Base-by-base conservation (phyloP, 2,888 invertebrate genomes). In the Andrena chrysosceles region DNA sequence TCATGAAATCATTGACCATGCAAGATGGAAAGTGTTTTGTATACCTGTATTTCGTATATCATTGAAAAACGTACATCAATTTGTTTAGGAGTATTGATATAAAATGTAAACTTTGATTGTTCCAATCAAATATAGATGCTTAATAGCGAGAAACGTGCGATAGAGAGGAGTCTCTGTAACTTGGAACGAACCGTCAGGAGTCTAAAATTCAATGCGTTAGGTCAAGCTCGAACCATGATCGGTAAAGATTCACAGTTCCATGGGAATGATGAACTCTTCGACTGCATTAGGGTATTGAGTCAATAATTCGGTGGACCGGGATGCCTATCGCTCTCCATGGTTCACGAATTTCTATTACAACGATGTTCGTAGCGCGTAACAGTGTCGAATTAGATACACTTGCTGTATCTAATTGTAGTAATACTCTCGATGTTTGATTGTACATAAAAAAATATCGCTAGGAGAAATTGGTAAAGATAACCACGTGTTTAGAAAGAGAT, bases 71-170 rank as follows among this genome's bases (percentile, higher is more conserved):
- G 64, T 81, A 81, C 80, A 81, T 63, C 26, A 29, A 81, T 63
- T 56, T 29, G 10, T 7, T 63, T 23, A 31, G 31, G 56, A 63
- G 33, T 35, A 54, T 60, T 35, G 67, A 63, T 72, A 81, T 23
- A 81, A 81, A 81, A 81, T 80, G 63, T 81, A 67, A 48, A 81
- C 42, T 77, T 52, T 72, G 29, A 48, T 35, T 66, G 62, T 23
- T 52, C 26, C 42, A 49, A 59, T 77, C 49, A 54, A 77, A 77
- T 79, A 71, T 69, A 91, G 92, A 91, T 91, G 86, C 79, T 91
- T 77, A 91, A 91, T 84, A 91, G 88, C 64, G 92, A 92, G 56
- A 91, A 89, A 85, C 90, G 91, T 31, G 91, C 91, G 33, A 92
- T 92, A 73, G 90, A 92, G 70, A 89, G 90, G 71, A 89, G 88